Base-by-base conservation (phyloP, 2,113 vertebrate species). In the Amazona guildingii region DNA sequence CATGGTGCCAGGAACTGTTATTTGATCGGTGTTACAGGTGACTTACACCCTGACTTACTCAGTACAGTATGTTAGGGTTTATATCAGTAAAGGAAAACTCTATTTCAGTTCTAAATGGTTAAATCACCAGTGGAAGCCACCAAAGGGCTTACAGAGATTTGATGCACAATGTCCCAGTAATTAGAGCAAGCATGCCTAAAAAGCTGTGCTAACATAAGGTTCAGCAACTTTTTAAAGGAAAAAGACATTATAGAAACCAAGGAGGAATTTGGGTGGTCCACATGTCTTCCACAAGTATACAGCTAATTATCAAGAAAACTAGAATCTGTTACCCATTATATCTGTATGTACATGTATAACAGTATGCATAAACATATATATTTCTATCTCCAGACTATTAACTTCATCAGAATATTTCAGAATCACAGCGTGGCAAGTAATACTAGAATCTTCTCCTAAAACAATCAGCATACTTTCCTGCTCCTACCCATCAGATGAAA, bases 211-310 rank as follows among this genome's bases (percentile, higher is more conserved):
- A 81, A 87, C 77, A 75, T 69, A 64, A 70, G 52, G 31, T 57
- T 73, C 78, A 52, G 61, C 52, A 55, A 75, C 41, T 44, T 66
- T 55, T 84, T 66, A 68, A 90, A 82, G 48, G 84, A 89, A 9
- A 21, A 63, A 54, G 39, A 62, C 17, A 21, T 35, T 41, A n/a
- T 3, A n/a, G 64, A 82, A 86, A 70, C 11, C 35, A 29, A 51
- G 37, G 24, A 54, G 78, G 82, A 94, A 91, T 69, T 39, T 54
- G 63, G 70, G 92, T 88, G 72, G 87, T 83, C 90, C 93, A 93
- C 54, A 83, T 95, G 90, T 90, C 31, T 90, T 78, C 82, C 84
- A 74, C 44, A 27, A 62, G 49, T 23, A 67, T 37, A 13, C 52
- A 64, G 8, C 57, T 85, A 85, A 77, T 88, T 80, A 69, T 15